A percentile compares a stretch with the other conserved stretches of the same genome.
Conservation (phyloP, 1,140 invertebrate genomes). For the Steinernema feltiae region DNA sequence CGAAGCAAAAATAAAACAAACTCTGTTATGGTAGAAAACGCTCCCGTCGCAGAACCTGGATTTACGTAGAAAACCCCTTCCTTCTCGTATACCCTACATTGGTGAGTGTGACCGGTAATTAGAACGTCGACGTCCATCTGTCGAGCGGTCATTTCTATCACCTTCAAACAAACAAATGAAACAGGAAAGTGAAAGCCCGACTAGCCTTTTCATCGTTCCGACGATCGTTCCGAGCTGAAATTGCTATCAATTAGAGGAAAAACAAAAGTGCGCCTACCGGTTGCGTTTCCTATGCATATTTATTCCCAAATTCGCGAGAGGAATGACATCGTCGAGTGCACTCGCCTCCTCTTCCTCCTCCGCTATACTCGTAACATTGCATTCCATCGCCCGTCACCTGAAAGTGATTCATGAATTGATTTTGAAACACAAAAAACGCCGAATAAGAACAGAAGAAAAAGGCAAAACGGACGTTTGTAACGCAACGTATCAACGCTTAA, state of each 20-base stretch:
- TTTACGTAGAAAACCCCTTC: conserved; percentile 99
- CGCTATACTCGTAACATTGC: too few species aligned
- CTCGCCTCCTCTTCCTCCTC: too few species aligned
- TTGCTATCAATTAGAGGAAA: too few species aligned
- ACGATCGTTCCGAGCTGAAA: conserved; percentile 71
- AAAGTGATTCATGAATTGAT: too few species aligned
- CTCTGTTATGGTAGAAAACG: conserved; percentile 65
- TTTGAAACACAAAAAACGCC: too few species aligned
- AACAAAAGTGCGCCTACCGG: background rate
- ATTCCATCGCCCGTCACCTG: too few species aligned
- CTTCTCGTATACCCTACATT: conserved; percentile 96
- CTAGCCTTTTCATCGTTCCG: conserved; percentile 67
- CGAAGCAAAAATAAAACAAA: conserved; percentile 40
- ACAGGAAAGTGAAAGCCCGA: conserved; percentile 5
- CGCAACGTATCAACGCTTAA: too few species aligned
- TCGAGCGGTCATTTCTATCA: conserved; percentile 79
- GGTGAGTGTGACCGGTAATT: conserved; percentile 96
- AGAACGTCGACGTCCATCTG: conserved; percentile 97
- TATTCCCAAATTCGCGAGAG: conserved; percentile 57
- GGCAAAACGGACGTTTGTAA: too few species aligned
- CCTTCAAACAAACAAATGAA: conserved; percentile 36
- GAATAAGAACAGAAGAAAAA: too few species aligned
- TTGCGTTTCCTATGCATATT: conserved; percentile 45
- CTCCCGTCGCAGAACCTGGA: conserved; percentile 95
- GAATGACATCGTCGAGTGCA: conserved; percentile 57